Conservation (phyloP, 2,888 invertebrate species). For the Adela reaumurella region DNA sequence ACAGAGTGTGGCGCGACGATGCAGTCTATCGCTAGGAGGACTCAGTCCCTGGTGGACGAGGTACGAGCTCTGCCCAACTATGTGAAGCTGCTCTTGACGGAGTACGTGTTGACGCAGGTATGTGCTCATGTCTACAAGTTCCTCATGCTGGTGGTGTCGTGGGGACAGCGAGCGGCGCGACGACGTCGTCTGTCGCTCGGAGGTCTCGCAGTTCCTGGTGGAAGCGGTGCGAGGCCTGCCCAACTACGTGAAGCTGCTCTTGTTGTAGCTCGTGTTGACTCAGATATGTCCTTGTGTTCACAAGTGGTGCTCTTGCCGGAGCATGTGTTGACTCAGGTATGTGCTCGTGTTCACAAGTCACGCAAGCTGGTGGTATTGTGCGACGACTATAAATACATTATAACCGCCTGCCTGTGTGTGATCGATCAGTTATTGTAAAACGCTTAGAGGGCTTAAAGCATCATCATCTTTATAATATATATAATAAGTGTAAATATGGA, state of each 20-base stretch:
- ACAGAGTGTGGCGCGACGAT: slow-evolving; percentile 37
- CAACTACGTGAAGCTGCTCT: slow-evolving; percentile 41
- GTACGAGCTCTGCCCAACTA: slow-evolving; percentile 44
- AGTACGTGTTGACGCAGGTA: slow-evolving; percentile 39
- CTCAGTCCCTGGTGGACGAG: slow-evolving; percentile 40
- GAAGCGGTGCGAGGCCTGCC: slow-evolving; percentile 44
- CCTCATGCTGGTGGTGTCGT: slow-evolving; percentile 41
- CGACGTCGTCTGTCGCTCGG: slow-evolving; percentile 24
- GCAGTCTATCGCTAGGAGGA: slow-evolving; percentile 20
- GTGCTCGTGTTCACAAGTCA: no score
- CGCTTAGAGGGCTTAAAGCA: no score
- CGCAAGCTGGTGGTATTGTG: slow-evolving; percentile 43
- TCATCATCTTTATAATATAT: no score
- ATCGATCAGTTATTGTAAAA: no score
- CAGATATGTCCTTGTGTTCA: no score
- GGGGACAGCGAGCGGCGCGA: slow-evolving; percentile 38
- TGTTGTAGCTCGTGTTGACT: slow-evolving; percentile 38
- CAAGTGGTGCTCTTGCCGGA: slow-evolving; percentile 39
- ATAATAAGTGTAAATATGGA: no score
- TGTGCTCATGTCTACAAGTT: no score
- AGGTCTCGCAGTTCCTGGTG: slow-evolving; percentile 27
- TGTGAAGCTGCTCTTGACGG: slow-evolving; percentile 40
- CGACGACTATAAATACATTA: no score
- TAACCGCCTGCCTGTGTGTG: no score
- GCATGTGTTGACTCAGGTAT: slow-evolving; percentile 39